Evolutionary conservation across 2,113 vertebrate species (phyloP).

Genomic region (Heterocephalus glaber): DNA sequence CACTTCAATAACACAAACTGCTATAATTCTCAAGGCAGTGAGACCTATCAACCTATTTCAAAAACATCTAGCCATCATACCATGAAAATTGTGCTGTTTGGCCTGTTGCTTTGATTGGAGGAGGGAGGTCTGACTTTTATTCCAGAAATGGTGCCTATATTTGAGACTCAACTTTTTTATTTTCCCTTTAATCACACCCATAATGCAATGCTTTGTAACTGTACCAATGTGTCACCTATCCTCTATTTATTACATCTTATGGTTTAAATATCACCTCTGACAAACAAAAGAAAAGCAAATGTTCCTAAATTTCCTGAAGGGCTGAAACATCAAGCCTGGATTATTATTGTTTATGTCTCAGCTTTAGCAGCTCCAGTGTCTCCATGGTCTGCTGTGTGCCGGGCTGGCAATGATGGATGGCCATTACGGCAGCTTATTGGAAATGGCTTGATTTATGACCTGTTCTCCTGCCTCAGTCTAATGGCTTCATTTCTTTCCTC

Average conservation of each 20-base stretch:
- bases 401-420: constrained; percentile 97
- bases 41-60: constrained; percentile 2
- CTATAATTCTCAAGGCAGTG: constrained; percentile 41
- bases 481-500: constrained; percentile 99
- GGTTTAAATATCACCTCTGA: constrained; percentile 93
- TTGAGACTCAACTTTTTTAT: constrained; percentile 84
- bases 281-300: constrained; percentile 93
- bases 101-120: constrained; percentile 49
- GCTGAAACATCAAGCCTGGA: constrained; percentile 92
- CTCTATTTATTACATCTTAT: constrained; percentile 90
- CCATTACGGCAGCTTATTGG: constrained; percentile 99
- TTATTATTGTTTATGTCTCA: constrained; percentile 98
- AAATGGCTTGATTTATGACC: constrained; percentile 99
- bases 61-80: not conserved
- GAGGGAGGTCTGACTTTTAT: constrained; percentile 63
- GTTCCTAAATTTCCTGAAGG: constrained; percentile 93
- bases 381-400: constrained; percentile 92
- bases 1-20: constrained; percentile 16
- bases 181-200: constrained; percentile 85
- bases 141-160: constrained; percentile 83
- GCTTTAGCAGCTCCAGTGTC: constrained; percentile 90
- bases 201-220: constrained; percentile 86
- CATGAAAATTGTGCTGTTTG: constrained; percentile 3
- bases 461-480: constrained; percentile 96
- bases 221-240: constrained; percentile 85